Evolutionary conservation across 1,140 invertebrate genomes (phyloP).

Genomic region (Heliconius himera): DNA sequence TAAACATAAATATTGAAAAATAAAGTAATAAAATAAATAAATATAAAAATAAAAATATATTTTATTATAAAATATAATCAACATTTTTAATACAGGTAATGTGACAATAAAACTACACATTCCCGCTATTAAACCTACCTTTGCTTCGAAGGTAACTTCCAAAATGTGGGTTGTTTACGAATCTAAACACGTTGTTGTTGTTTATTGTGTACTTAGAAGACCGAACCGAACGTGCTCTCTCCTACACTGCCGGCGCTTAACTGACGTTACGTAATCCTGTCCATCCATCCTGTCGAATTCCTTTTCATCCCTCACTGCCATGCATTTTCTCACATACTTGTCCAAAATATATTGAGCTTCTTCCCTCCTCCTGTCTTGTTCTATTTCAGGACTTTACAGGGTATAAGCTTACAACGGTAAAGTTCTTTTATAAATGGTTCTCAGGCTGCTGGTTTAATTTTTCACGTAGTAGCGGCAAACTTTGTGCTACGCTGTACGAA

Average conservation of each 20-base stretch:
- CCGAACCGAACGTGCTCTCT: slow-evolving; percentile 51
- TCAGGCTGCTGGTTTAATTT: slow-evolving; percentile 35
- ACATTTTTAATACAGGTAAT: background rate
- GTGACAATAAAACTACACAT: background rate
- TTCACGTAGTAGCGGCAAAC: slow-evolving; percentile 57
- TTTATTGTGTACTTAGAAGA: slow-evolving; percentile 58
- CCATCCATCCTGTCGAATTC: slow-evolving; percentile 69
- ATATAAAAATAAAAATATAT: background rate
- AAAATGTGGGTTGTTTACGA: slow-evolving; percentile 65
- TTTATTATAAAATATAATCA: background rate
- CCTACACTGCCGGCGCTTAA: slow-evolving; percentile 52
- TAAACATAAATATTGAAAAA: too few species aligned
- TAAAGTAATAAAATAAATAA: background rate
- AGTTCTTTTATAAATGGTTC: slow-evolving; percentile 47
- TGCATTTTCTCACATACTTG: slow-evolving; percentile 57
- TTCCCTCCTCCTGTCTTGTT: slow-evolving; percentile 21
- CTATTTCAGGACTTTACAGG: slow-evolving; percentile 12
- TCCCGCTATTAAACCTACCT: slow-evolving; percentile 17
- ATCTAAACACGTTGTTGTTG: slow-evolving; percentile 74
- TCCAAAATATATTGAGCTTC: slow-evolving; percentile 50
- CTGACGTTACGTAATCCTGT: slow-evolving; percentile 77
- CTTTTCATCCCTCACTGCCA: slow-evolving; percentile 62
- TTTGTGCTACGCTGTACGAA: slow-evolving; percentile 50
- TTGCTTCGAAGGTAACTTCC: slow-evolving; percentile 24
- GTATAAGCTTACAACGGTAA: slow-evolving; percentile 20